A percentile compares a stretch with the other conserved stretches of the same genome.
Conservation (phyloP, 1,140 invertebrate genomes). For the Pomacea maculata region DNA sequence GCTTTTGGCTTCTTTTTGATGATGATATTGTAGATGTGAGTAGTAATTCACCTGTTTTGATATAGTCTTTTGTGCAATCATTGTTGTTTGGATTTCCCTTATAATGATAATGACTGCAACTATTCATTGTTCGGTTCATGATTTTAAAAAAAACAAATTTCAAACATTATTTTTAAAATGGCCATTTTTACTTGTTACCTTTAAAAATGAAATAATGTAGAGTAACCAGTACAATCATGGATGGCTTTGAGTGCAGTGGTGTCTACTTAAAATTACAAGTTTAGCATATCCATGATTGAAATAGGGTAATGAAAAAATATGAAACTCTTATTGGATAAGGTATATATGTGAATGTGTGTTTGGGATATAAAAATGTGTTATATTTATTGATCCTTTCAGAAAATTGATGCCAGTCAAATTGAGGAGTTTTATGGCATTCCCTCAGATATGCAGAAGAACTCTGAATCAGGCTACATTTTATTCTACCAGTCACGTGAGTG, state of each 20-base stretch:
- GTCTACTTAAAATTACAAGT: background rate
- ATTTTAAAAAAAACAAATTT: no score
- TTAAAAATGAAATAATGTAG: no score
- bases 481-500: constrained; percentile 97
- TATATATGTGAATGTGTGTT: background rate
- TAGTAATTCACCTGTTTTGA: constrained; percentile 40
- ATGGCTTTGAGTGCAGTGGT: no score
- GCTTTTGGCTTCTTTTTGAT: constrained; percentile 99
- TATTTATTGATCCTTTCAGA: constrained; percentile 74
- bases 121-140: no score
- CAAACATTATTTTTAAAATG: no score
- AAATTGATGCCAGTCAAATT: constrained; percentile 98
- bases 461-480: constrained; percentile 97
- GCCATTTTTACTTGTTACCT: no score
- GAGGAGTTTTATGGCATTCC: constrained; percentile 99
- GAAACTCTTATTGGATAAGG: background rate
- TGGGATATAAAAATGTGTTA: background rate
- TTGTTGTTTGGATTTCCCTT: no score
- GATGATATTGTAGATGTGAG: constrained; percentile 99
- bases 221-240: no score
- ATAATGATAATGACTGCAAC: no score
- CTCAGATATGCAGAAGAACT: constrained; percentile 96
- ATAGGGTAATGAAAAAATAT: background rate
- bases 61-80: no score
- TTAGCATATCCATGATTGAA: background rate